Evolutionary conservation across 2,113 vertebrate species (phyloP), one percentile per base, ranked within the genome.

Genomic region (Percopsis transmontana): DNA sequence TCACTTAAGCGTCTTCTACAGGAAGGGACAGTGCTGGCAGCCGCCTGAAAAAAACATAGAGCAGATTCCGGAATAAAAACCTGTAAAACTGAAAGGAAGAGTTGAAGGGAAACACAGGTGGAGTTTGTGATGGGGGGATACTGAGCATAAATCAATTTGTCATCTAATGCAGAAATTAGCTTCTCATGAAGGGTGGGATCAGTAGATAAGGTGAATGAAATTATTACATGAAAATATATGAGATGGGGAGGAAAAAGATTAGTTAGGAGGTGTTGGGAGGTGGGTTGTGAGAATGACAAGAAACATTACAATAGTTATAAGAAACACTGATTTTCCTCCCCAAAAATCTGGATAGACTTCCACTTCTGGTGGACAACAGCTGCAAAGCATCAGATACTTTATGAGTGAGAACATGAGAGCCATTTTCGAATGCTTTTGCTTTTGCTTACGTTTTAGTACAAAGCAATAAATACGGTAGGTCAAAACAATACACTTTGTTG

Each of bases 301-400:
- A 21, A 21, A 55, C 27, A 55, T 33, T 15, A 44, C n/a, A n/a
- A n/a, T 14, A 14, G 44, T 14, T 47, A n/a, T 41, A 24, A 62
- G 64, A 61, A 54, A 38, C 33, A 18, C 27, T 12, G 20, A 39
- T 69, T 45, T 48, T 58, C 66, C 58, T 44, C 2, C 2, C 40
- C n/a, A 48, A 55, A 62, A 61, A 27, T 72, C 58, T 60, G 24
- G n/a, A 47, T 52, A 55, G 55, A 5, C 1, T 27, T 63, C 27
- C 42, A 13, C 20, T 61, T 76, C 55, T 55, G 56, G 53, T 23
- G 62, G 47, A 74, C 77, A 58, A 62, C 80, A 75, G 76, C 74
- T 69, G 80, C 64, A 66, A 66, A 57, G 62, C 53, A 58, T 82
- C 70, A 76, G 59, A 0, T 6, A 2, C 16, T 66, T 14, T 55